Percentiles rank a stretch among this genome's conserved stretches.
Conservation (phyloP, 2,113 vertebrate genomes). For the Carassius auratus region DNA sequence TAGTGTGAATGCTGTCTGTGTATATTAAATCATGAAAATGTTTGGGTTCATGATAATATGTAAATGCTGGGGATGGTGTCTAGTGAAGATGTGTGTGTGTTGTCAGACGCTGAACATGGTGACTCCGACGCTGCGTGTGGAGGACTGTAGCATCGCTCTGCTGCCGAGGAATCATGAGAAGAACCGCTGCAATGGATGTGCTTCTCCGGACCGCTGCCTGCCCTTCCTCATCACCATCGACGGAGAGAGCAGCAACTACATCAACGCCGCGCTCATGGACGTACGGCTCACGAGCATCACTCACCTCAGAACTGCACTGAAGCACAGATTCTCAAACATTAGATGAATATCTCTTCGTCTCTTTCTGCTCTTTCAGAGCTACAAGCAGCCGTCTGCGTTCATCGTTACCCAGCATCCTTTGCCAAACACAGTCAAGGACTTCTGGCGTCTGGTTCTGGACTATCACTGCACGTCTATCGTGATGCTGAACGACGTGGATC, state of each 20-base stretch:
- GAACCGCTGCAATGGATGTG: constrained; percentile 98
- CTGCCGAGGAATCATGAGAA: constrained; percentile 96
- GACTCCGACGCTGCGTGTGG: constrained; percentile 91
- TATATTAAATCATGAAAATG: too few species aligned
- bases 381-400: constrained; percentile 97
- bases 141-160: constrained; percentile 98
- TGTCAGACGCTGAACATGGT: constrained; percentile 96
- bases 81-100: not conserved
- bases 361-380: constrained; percentile 82
- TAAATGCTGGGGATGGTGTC: too few species aligned
- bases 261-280: constrained; percentile 98
- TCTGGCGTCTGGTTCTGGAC: constrained; percentile 97
- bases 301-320: too few species aligned
- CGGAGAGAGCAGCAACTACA: constrained; percentile 98
- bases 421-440: constrained; percentile 98
- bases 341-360: not conserved
- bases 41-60: too few species aligned
- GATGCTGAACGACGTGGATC: constrained; percentile 98
- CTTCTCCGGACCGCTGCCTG: constrained; percentile 95
- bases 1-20: too few species aligned
- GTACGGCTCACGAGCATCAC: constrained; percentile 73
- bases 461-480: constrained; percentile 98
- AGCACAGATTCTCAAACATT: too few species aligned
- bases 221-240: constrained; percentile 99
- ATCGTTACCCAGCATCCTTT: constrained; percentile 98